phyloP scores from a whole-genome alignment of 1,140 invertebrate species.

The Hypsibius dujardini region DNA sequence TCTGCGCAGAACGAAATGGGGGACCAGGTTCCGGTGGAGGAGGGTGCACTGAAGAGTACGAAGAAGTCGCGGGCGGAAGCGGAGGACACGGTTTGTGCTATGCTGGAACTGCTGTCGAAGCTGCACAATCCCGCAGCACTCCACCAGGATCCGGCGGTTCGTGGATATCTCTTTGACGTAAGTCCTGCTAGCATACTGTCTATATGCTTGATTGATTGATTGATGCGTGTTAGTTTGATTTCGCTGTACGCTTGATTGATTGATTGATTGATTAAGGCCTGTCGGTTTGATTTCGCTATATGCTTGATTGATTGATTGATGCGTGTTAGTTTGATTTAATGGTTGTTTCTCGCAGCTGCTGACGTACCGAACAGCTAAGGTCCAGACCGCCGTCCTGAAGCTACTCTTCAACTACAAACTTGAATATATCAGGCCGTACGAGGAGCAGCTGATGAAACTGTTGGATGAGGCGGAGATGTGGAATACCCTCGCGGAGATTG shows the following conservation, averaged over 20 bases:
- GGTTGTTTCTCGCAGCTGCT: slow-evolving; percentile 47
- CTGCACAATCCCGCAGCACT: slow-evolving; percentile 60
- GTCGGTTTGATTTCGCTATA: too few species aligned
- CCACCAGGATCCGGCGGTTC: slow-evolving; percentile 48
- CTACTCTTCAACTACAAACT: slow-evolving; percentile 67
- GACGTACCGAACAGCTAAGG: slow-evolving; percentile 49
- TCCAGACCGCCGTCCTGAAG: slow-evolving; percentile 66
- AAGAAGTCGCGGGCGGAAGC: neutral
- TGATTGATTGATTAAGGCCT: too few species aligned
- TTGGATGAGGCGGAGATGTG: slow-evolving; percentile 53
- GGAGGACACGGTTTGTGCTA: neutral
- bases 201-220: neutral
- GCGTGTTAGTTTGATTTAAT: too few species aligned
- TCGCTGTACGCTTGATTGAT: too few species aligned
- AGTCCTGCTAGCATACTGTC: slow-evolving; percentile 19
- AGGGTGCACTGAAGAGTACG: neutral
- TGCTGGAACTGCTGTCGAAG: slow-evolving; percentile 51
- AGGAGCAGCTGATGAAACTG: slow-evolving; percentile 50
- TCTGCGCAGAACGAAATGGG: neutral
- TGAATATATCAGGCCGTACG: slow-evolving; percentile 55
- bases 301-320: too few species aligned
- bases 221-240: too few species aligned
- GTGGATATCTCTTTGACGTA: slow-evolving; percentile 32
- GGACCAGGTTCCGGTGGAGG: too few species aligned
- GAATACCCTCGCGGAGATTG: slow-evolving; percentile 5